These are phyloP conservation scores for Acronicta aceris DNA, from an alignment of 2,888 invertebrate species.

Conservation along the genomic window DNA sequence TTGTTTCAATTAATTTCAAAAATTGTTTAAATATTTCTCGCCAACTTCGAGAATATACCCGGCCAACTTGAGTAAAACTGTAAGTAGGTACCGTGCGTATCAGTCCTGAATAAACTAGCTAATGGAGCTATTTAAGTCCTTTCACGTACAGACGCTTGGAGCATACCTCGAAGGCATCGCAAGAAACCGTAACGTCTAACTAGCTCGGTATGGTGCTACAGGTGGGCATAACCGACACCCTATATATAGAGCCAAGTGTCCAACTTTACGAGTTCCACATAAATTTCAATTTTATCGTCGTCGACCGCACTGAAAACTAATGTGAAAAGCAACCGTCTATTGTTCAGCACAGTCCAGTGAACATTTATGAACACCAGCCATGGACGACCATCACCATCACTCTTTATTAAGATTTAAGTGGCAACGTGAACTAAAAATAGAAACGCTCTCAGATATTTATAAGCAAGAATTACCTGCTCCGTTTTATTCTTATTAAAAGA, in stretches of 20 bases:
- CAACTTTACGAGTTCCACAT: constrained; percentile 67
- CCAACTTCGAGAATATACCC: constrained; percentile 9
- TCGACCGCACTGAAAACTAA: constrained; percentile 56
- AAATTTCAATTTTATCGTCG: constrained; percentile 68
- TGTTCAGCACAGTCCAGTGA: constrained; percentile 32
- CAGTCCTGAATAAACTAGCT: constrained; percentile 65
- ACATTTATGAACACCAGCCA: constrained; percentile 38
- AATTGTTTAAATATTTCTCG: constrained; percentile 13
- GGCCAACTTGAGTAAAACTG: constrained; percentile 20
- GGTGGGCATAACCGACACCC: constrained; percentile 63
- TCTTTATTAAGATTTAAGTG: constrained; percentile 40
- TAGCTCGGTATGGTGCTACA: constrained; percentile 63
- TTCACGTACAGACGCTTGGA: constrained; percentile 63
- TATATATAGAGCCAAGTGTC: constrained; percentile 54
- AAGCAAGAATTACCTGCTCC: constrained; percentile 10
- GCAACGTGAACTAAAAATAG: constrained; percentile 32
- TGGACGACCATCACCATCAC: constrained; percentile 14
- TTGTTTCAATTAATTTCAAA: constrained; percentile 9
- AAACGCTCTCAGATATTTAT: constrained; percentile 10
- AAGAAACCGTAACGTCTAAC: constrained; percentile 57
- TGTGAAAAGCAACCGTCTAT: constrained; percentile 49
- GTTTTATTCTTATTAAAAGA: constrained; percentile 15
- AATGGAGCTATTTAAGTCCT: constrained; percentile 69
- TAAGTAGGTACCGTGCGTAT: constrained; percentile 44
- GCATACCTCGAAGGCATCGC: constrained; percentile 56